phyloP scores from a whole-genome alignment of 2,113 vertebrate genomes.

The Saccopteryx leptura region DNA sequence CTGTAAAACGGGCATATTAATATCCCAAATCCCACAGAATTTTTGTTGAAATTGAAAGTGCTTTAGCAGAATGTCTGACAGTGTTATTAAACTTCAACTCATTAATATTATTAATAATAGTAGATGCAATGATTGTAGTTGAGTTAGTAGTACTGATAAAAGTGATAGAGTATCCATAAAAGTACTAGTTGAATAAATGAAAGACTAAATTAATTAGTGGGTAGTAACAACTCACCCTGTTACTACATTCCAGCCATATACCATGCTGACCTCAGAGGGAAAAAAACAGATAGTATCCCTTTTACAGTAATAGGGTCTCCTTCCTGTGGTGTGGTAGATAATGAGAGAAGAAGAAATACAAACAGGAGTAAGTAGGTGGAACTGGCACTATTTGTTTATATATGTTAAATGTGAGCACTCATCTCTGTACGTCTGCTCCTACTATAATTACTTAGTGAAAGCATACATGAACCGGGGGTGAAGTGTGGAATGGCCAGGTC shows the following conservation, averaged over 20 bases:
- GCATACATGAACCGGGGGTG: background rate
- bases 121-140: background rate
- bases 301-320: background rate
- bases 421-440: background rate
- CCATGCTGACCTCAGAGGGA: background rate
- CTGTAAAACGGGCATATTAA: background rate
- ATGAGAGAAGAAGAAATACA: background rate
- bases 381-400: background rate
- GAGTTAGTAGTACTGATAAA: background rate
- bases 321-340: background rate
- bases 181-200: background rate
- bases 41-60: background rate
- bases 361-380: background rate
- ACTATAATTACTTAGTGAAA: constrained; percentile 7
- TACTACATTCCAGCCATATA: background rate
- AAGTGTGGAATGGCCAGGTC: background rate
- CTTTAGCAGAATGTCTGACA: background rate
- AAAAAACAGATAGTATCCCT: background rate
- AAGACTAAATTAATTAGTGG: background rate
- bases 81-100: background rate
- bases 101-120: background rate
- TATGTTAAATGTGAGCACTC: background rate
- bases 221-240: background rate
- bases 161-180: background rate
- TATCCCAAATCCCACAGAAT: background rate